Evolutionary conservation across 1,140 invertebrate species (phyloP), one percentile per base, ranked within the genome.

Genomic region (Monochamus saltuarius): DNA sequence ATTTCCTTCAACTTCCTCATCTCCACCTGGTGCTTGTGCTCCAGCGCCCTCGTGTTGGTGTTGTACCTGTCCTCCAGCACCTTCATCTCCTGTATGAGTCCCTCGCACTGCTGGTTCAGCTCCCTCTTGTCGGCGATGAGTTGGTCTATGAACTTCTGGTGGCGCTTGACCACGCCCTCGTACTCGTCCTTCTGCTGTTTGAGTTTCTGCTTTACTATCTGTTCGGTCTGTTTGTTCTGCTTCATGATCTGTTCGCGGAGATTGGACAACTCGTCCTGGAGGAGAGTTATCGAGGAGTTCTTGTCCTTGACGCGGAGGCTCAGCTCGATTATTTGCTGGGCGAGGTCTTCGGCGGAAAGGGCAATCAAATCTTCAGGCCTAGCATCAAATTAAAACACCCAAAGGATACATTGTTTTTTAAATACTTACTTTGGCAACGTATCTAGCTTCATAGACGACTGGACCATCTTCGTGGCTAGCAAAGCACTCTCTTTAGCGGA

Each of bases 61-160:
- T 13, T 75, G 72, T 74, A 83, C 37, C 75, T 79, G 65, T 77
- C 79, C 56, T 83, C 77, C 56, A 82, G 79, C 2, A 74, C 68
- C 65, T 84, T 84, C 50, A 81, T 78, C 66, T 84, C 82, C 51
- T 81, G 81, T 0, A 84, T 77, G 9, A 88, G 70, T 1, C 78
- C 77, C 40, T 87, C 83, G 50, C 86, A 87, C 72, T 87, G 87
- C 50, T 87, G 84, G 53, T 82, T 86, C 11, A 89, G 72, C 0
- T 80, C 73, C 34, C 82, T 84, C 66, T 89, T 89, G 62, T 89
- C 88, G 8, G 79, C 77, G 1, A 89, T 81, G 37, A 89, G 65
- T 73, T 87, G 85, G 62, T 88, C 85, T 9, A 89, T 87, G 58
- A 89, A 88, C 54, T 84, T 84, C 56, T 89, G 86, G 70, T 89